Base-by-base conservation (phyloP, 2,888 invertebrate genomes). In the Mesorhabditis belari region DNA sequence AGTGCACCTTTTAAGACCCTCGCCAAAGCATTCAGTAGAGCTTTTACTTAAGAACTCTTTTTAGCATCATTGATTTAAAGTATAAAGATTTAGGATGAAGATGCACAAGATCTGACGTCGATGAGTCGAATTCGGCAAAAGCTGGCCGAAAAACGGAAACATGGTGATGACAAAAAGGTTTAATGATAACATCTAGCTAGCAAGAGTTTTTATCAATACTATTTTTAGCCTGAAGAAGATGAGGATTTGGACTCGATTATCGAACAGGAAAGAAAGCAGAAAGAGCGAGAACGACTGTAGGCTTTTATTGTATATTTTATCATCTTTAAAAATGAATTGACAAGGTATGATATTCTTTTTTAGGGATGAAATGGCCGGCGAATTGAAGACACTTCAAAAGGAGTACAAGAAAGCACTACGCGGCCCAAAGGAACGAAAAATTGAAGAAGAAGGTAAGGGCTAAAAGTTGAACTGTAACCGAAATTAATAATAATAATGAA, bases 361-460 rank as follows among this genome's bases (percentile, higher is more conserved):
- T 27, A 71, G 70, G 44, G 62, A 64, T 6, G 63, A 55, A 29
- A 61, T 65, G 63, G 64, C 66, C 53, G 52, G 58, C 27, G 66
- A 66, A 53, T 57, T 67, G 52, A 65, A 66, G 49, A 63, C 64
- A 19, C 66, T 80, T 60, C 76, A 76, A 59, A 78, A 77, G 50
- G 76, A 79, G 55, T 77, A 79, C 57, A 68, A 71, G 56, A 77
- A 77, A 60, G 70, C 71, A 27, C 60, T 80, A 73, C 68, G 80
- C 67, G 50, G 62, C n/a, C 70, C 67, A 12, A 75, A 78, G 55
- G 70, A 73, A 60, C 57, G 87, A 88, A 0, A 90, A 90, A 80
- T 95, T 96, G 81, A 88, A 89, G 81, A 86, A 85, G 2, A 74
- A 65, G 55, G 57, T 74, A 27, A 55, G 62, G 19, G 61, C 63